A percentile compares a stretch with the other conserved stretches of the same genome.
Evolutionary conservation across 2,888 invertebrate genomes (phyloP).

Genomic region (Nomada lathburiana): DNA sequence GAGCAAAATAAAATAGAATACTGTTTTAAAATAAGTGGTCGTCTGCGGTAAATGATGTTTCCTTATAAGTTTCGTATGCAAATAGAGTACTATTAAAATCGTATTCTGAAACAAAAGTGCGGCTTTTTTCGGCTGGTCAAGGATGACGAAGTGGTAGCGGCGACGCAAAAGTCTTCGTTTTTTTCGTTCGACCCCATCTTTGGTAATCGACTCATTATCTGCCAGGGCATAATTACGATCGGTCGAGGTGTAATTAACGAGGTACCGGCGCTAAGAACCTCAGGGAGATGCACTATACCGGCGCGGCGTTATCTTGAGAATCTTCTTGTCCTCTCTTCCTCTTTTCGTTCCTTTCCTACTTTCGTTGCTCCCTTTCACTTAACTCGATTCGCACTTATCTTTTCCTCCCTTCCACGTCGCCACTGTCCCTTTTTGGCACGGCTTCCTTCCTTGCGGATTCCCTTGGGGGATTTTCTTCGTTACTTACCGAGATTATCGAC

Average conservation of each 20-base stretch:
- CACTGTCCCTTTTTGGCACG: conserved; percentile 48
- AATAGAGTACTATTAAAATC: conserved; percentile 30
- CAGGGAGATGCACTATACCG: conserved; percentile 46
- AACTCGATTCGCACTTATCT: conserved; percentile 53
- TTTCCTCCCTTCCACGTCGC: conserved; percentile 1
- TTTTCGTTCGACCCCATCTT: conserved; percentile 54
- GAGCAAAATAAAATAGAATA: background rate
- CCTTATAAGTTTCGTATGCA: conserved; percentile 25
- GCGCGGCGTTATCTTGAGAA: conserved; percentile 64
- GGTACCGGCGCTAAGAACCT: conserved; percentile 66
- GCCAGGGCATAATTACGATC: conserved; percentile 75
- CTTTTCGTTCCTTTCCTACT: conserved; percentile 46
- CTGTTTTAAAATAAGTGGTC: background rate
- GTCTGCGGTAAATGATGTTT: conserved; percentile 11
- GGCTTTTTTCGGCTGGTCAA: conserved; percentile 15
- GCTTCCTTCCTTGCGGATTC: conserved; percentile 38
- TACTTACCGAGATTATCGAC: conserved; percentile 66
- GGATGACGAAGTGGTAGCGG: conserved; percentile 63
- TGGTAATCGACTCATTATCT: conserved; percentile 77
- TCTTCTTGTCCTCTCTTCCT: conserved; percentile 62
- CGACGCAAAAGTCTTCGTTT: conserved; percentile 51
- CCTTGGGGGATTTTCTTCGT: conserved; percentile 63
- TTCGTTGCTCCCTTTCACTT: conserved; percentile 57
- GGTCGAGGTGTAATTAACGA: conserved; percentile 76
- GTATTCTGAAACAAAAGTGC: conserved; percentile 27